A percentile compares a stretch with the other conserved stretches of the same genome.
Evolutionary conservation across 2,797 vertebrate species (phyloP).

Genomic region (Sebastes itinus): DNA sequence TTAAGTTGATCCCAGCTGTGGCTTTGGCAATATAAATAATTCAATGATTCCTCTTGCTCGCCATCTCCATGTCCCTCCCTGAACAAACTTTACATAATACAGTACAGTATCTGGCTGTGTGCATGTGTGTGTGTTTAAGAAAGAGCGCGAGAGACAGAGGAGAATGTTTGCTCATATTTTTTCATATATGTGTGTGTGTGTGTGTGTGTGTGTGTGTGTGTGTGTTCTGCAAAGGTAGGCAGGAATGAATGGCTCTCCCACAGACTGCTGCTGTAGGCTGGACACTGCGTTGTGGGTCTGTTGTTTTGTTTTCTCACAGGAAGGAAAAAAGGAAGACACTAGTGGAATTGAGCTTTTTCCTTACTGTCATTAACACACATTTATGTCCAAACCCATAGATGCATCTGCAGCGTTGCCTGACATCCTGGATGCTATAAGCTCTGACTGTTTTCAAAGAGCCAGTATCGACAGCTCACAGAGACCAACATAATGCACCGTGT

Average conservation of each 20-base stretch:
- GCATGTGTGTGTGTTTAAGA: conserved; percentile 20
- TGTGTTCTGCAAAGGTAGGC: conserved; percentile 32
- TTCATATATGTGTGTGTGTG: conserved; percentile 26
- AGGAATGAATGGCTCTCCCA: conserved; percentile 16
- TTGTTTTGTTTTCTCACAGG: conserved; percentile 38
- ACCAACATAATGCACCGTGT: background rate
- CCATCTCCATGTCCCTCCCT: conserved; percentile 48
- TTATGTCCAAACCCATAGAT: background rate
- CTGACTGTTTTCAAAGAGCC: background rate
- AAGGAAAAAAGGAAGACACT: conserved; percentile 1
- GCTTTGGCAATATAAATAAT: conserved; percentile 57
- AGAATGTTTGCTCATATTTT: conserved; percentile 33
- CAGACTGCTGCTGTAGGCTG: background rate
- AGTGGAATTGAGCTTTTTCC: background rate
- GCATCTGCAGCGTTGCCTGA: background rate
- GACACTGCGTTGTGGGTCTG: conserved; percentile 6
- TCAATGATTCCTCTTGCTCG: conserved; percentile 41
- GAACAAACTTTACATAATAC: conserved; percentile 64
- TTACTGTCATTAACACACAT: background rate
- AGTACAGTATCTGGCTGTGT: conserved; percentile 46
- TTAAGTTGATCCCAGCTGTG: conserved; percentile 37
- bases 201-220: conserved; percentile 4
- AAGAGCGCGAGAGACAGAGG: background rate
- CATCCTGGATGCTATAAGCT: background rate
- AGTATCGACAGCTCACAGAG: background rate